Base-by-base conservation (phyloP, 2,113 vertebrate genomes). In the Zeus faber region DNA sequence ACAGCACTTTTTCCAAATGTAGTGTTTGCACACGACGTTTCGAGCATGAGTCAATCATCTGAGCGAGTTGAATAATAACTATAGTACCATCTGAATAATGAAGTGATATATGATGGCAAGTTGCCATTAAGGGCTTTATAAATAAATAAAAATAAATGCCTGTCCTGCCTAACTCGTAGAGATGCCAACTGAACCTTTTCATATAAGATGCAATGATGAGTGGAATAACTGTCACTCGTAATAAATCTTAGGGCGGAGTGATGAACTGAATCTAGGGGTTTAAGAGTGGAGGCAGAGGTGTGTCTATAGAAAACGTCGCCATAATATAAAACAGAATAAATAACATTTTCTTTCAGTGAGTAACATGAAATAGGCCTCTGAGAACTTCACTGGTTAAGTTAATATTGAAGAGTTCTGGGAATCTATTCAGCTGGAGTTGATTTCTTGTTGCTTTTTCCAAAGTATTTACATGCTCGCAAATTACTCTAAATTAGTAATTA, bases 71-170 rank as follows among this genome's bases (percentile, higher is more conserved):
- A 39, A 39, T 8, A 39, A 39, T 39, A 11, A 39, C 13, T 14
- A 39, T 39, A 39, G 35, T 5, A n/a, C 35, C 35, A 39, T 13
- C 14, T 8, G 7, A 39, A 39, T 8, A 39, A 39, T 5, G 35
- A 39, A 13, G 35, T 39, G 35, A 39, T 39, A 39, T 39, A 39
- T 39, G 35, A 39, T 14, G 35, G 35, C 35, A 39, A 39, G 35
- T 39, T 39, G 35, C 35, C 35, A 39, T 39, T 8, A 39, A 29
- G 35, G 35, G 35, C 35, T 39, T 39, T 39, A 39, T 39, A 39
- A 39, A 39, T 39, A 39, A 39, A 8, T 39, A 39, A 11, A 8
- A 39, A 39, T 11, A 3, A 39, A 39, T 9, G 35, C 35, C 35
- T 8, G 13, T 39, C 35, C 5, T 11, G 35, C 13, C 35, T 39